Percentiles rank a stretch among this genome's conserved stretches.
phyloP scores from a whole-genome alignment of 1,140 invertebrate species.

The Drosophila lacteicornis region DNA sequence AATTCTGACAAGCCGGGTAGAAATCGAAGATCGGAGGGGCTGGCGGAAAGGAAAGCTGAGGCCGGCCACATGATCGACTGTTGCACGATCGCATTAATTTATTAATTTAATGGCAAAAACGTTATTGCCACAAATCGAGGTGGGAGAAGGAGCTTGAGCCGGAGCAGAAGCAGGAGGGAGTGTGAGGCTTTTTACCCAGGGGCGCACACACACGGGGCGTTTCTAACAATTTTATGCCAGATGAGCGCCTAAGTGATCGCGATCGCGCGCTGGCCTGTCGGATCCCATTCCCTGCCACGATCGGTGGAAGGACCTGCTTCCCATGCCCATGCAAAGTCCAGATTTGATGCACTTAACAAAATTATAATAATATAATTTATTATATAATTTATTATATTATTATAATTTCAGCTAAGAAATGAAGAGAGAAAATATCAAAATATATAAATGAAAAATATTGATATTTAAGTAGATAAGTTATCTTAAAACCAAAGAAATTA shows the following conservation, averaged over 20 bases:
- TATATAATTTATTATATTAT: background rate
- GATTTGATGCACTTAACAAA: constrained; percentile 10
- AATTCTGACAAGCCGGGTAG: constrained; percentile 65
- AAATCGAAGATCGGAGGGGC: constrained; percentile 1
- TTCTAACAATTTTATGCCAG: constrained; percentile 85
- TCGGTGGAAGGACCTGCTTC: constrained; percentile 17
- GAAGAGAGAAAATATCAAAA: background rate
- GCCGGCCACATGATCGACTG: constrained; percentile 52
- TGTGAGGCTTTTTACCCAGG: constrained; percentile 28
- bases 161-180: background rate
- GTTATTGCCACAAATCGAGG: constrained; percentile 55
- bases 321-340: constrained; percentile 16
- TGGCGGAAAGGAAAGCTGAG: constrained; percentile 7
- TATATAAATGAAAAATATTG: too few relatives aligned
- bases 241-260: constrained; percentile 82
- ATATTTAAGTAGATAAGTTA: background rate
- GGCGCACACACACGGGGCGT: constrained; percentile 78
- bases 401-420: background rate
- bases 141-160: constrained; percentile 9
- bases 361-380: background rate
- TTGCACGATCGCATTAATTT: constrained; percentile 83
- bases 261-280: constrained; percentile 62
- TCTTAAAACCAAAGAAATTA: background rate
- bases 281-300: constrained; percentile 17
- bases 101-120: constrained; percentile 85